Percentiles rank a stretch among this genome's conserved stretches.
These are phyloP conservation scores for Neuroscelio doddi DNA, from an alignment of 2,888 invertebrate species.

Conservation along the genomic window DNA sequence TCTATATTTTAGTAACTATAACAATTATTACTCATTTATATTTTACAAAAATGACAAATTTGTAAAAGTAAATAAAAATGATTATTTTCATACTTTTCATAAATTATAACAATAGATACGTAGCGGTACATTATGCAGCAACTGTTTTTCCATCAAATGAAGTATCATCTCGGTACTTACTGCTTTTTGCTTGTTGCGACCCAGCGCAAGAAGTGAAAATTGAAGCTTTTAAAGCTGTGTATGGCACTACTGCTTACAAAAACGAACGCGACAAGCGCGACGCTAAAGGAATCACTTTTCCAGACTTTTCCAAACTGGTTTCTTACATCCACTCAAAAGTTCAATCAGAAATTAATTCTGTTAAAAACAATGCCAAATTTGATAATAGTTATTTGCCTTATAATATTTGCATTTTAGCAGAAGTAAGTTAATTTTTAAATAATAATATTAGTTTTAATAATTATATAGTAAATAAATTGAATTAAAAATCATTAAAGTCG, in stretches of 20 bases:
- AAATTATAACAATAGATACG: conserved; percentile 75
- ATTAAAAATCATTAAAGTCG: not conserved
- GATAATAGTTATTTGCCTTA: conserved; percentile 83
- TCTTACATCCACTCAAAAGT: conserved; percentile 76
- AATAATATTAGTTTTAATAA: no score
- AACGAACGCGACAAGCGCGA: conserved; percentile 60
- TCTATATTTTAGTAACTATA: no score
- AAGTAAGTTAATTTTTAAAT: conserved; percentile 73
- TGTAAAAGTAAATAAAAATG: conserved; percentile 3
- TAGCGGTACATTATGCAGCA: conserved; percentile 87
- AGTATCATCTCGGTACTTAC: conserved; percentile 85
- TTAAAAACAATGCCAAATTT: conserved; percentile 75
- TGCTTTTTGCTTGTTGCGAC: conserved; percentile 89
- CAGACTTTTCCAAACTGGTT: conserved; percentile 83
- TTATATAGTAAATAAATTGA: conserved; percentile 1
- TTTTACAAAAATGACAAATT: no score
- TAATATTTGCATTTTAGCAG: conserved; percentile 80
- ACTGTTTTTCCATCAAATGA: conserved; percentile 87
- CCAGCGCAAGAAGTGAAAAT: conserved; percentile 83
- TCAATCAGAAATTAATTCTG: conserved; percentile 57
- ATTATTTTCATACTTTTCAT: not conserved
- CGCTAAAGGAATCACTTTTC: conserved; percentile 74
- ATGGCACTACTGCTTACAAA: conserved; percentile 76
- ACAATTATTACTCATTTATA: no score
- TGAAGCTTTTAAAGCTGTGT: conserved; percentile 83